Base-by-base conservation (phyloP, 2,797 vertebrate species). In the Neoniphon sammara region DNA sequence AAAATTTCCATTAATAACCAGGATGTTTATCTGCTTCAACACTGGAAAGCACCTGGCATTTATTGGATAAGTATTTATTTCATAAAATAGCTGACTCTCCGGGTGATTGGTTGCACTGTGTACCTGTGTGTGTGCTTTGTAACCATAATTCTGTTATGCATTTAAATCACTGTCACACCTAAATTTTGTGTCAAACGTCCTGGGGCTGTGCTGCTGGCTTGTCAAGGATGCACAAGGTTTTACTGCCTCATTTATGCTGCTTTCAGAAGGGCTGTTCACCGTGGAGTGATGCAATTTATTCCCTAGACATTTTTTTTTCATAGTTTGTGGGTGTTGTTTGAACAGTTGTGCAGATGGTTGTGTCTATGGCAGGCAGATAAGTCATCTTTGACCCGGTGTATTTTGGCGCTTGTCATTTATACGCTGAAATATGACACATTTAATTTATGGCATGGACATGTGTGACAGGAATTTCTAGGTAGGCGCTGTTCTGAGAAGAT, bases 221-320 rank as follows among this genome's bases (percentile, higher is more conserved):
- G 85, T 84, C 72, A 85, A 73, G 72, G 77, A 84, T 72, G 76
- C 77, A 66, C 14, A 0, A 52, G 69, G 46, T 61, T 87, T 54
- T 60, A 52, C 59, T 63, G 7, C 53, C 86, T 87, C 83, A 76
- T 50, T 70, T 34, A 11, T 50, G 59, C 66, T 70, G 81, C 87
- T 87, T 83, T 84, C 63, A 42, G 39, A 42, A 12, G n/a, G 81
- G 82, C 74, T 70, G 73, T 62, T 77, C 12, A 1, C 57, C 52
- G 44, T 54, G 77, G 80, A 86, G 82, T 74, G 82, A 73, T 21
- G 49, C 53, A 52, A 50, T 78, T 42, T 55, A 80, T 61, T 61
- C 75, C 75, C 74, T 21, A 1, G 57, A 46, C 70, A 64, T 57
- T 56, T 75, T 71, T 56, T 75, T 71, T 62, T 36, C 30, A 27